Evolutionary conservation across 1,140 invertebrate genomes (phyloP), one percentile per base, ranked within the genome.

Genomic region (Andricus grossulariae): DNA sequence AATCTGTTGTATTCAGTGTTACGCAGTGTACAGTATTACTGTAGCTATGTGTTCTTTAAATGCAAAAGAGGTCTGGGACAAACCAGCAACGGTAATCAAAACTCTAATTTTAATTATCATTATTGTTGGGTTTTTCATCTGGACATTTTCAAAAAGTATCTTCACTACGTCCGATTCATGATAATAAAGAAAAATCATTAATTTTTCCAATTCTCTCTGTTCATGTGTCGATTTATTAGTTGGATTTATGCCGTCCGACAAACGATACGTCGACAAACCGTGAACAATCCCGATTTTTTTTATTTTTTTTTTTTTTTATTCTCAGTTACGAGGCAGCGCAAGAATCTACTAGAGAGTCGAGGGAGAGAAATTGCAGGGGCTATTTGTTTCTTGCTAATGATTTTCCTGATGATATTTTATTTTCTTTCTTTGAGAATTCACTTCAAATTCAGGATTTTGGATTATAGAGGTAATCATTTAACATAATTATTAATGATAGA

Each of bases 221-320:
- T 50, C 60, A 73, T 55, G 72, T 71, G 77, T 78, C 73, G 57
- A 73, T 81, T 81, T 81, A 83, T 83, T 80, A 80, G 80, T 45
- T 50, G 55, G 57, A 50, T 77, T 60, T 32, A 3, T 32, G 45
- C 75, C 3, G 16, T 45, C 32, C 71, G 76, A 82, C 84, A 84
- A 84, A 86, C 82, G 80, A 79, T 45, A 11, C 57, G 21, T 32
- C 21, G 57, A 16, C 60, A 66, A 66, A 66, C 32, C 60, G 60
- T 45, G 25, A 32, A 66, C 16, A 66, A 45, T n/a, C 25, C 39
- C 60, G 15, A 13, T 15, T 66, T 39, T 66, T 45, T 39, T 66
- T n/a, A 45, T 66, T 66, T 66, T n/a, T 39, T 66, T 66, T 32
- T 45, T 32, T 66, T 45, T 66, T 66, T 45, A 66, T 66, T 66